Evolutionary conservation across 92 coral and sea anemone species (phyloP), one percentile per base, ranked within the genome.

Genomic region (Anthopleura xanthogrammica): DNA sequence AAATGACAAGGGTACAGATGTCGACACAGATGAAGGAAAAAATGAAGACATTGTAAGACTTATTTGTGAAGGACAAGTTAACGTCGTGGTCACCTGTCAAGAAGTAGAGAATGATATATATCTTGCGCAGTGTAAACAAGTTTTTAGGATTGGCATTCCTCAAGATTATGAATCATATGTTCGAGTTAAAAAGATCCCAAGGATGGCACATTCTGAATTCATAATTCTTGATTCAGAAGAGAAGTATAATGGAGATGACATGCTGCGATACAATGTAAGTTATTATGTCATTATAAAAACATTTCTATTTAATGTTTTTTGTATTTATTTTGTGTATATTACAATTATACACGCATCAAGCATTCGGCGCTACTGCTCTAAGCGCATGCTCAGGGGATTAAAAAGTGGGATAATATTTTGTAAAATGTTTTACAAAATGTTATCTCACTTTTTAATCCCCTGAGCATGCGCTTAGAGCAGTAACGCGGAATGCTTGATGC

Each of bases 61-160:
- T 24, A 80, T 97, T 13, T 83, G 60, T 41, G 92, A 94, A 46
- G 95, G 94, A 13, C 81, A 82, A 8, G 82, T 91, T 4, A 97
- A 97, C 78, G 90, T 97, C 14, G 84, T 97, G 55, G 85, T 94
- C 4, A 85, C 91, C 17, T 89, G 97, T 46, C 75, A 70, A 77
- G 95, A 89, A 7, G 79, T 91, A 14, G 93, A 89, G 19, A 66
- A 84, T 8, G 92, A 90, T 12, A 81, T 97, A 43, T 62, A 81
- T 72, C 79, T 92, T 40, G 60, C 89, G n/a, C 85, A 91, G 80
- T 94, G 96, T 60, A 84, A 89, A 79, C 89, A 92, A 40, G 60
- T 94, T 68, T 80, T 97, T 52, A 88, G 95, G 70, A 84, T 90
- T 77, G 99, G 92, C 13, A 77, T 88, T 74, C 99, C 99, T 17